phyloP scores from a whole-genome alignment of 2,797 vertebrate genomes.

The Paedocypris micromegethes region DNA sequence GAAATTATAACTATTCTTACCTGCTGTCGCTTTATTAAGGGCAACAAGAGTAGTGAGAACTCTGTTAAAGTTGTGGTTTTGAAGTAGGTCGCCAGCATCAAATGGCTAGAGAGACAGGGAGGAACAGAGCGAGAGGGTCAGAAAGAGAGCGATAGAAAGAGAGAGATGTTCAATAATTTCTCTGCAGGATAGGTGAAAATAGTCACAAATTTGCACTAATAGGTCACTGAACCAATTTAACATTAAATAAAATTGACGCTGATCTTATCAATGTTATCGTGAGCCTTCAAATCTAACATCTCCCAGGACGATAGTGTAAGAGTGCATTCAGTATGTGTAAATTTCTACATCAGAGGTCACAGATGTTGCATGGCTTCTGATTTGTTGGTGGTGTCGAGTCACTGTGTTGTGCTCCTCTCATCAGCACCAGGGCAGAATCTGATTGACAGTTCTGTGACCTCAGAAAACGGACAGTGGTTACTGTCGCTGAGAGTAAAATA shows the following conservation, averaged over 20 bases:
- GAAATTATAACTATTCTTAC: constrained; percentile 57
- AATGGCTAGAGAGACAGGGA: constrained; percentile 73
- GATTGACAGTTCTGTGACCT: constrained; percentile 4
- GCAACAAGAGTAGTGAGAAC: constrained; percentile 87
- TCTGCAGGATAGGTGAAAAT: no score
- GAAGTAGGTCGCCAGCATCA: constrained; percentile 89
- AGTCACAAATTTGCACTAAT: no score
- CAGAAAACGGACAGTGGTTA: constrained; percentile 11
- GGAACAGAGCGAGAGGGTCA: neutral
- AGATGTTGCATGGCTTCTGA: constrained; percentile 6
- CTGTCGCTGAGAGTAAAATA: constrained; percentile 6
- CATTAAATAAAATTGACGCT: no score
- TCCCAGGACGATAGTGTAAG: no score
- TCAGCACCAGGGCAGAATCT: neutral
- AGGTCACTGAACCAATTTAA: no score
- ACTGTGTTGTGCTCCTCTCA: constrained; percentile 1
- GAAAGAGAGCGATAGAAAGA: no score
- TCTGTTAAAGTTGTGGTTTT: constrained; percentile 91
- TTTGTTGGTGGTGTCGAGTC: neutral
- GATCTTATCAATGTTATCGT: no score
- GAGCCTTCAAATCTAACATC: no score
- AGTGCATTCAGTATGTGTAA: no score
- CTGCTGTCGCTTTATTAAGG: constrained; percentile 94
- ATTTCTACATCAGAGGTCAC: neutral
- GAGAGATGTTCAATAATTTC: no score